Evolutionary conservation across 2,888 invertebrate genomes (phyloP).

Genomic region (Oxytorus armatus): DNA sequence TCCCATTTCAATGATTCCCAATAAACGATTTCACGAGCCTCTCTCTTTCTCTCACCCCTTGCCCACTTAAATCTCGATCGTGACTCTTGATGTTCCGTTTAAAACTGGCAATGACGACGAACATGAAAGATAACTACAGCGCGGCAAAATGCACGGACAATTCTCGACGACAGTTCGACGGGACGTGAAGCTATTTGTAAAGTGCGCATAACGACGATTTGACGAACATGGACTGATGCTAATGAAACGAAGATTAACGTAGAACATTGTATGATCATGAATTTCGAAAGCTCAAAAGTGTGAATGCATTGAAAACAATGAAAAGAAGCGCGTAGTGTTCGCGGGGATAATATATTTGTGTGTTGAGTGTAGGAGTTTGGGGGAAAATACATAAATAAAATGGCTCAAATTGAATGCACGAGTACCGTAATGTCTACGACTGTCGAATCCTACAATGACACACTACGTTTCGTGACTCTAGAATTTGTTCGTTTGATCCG

Average conservation of each 20-base stretch:
- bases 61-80: neutral
- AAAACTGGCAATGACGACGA: neutral
- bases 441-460: conserved; percentile 26
- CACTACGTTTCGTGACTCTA: neutral
- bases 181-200: conserved; percentile 12
- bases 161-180: neutral
- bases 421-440: conserved; percentile 22
- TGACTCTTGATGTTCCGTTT: conserved; percentile 1
- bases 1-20: conserved; percentile 53
- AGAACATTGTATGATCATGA: conserved; percentile 53
- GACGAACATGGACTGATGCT: neutral
- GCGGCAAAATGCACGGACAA: neutral
- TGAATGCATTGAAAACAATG: conserved; percentile 32
- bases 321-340: conserved; percentile 27
- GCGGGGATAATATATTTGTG: conserved; percentile 11
- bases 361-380: conserved; percentile 16
- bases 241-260: conserved; percentile 33
- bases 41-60: neutral
- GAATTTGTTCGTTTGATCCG: conserved; percentile 6
- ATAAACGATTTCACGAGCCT: conserved; percentile 43
- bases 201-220: conserved; percentile 10
- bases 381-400: conserved; percentile 6
- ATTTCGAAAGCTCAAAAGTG: conserved; percentile 61
- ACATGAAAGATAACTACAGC: neutral
- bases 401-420: conserved; percentile 26